Percentiles rank a stretch among this genome's conserved stretches.
These are phyloP conservation scores for Callimorpha dominula DNA, from an alignment of 2,888 invertebrate genomes.

Conservation along the genomic window DNA sequence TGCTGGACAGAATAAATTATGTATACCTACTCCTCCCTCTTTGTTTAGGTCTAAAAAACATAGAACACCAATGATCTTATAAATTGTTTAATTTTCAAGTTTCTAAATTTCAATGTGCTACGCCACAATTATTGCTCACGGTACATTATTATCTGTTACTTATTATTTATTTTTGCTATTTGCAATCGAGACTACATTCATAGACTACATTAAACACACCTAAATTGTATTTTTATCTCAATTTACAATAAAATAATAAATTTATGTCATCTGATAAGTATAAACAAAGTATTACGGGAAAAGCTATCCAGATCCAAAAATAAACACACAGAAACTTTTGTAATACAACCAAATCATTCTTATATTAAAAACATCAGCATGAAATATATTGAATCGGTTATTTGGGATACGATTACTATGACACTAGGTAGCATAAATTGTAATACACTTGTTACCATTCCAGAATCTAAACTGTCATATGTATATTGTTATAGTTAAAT, in stretches of 20 bases:
- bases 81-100: background rate
- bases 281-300: background rate
- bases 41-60: background rate
- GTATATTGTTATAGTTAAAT: slow-evolving; percentile 1
- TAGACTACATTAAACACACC: background rate
- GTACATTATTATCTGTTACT: background rate
- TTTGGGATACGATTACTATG: too few relatives aligned
- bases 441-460: too few relatives aligned
- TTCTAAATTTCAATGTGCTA: background rate
- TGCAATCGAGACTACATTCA: background rate
- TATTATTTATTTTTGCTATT: background rate
- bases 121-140: background rate
- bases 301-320: background rate
- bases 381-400: too few relatives aligned
- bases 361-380: background rate
- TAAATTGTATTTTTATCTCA: background rate
- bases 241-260: background rate
- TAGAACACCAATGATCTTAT: background rate
- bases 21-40: too few relatives aligned
- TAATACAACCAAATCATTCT: background rate
- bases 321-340: background rate
- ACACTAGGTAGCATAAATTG: too few relatives aligned
- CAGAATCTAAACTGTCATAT: background rate
- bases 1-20: background rate
- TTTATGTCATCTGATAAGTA: background rate